Conservation (phyloP, 1,140 invertebrate species). For the Lamellibrachia luymesi region DNA sequence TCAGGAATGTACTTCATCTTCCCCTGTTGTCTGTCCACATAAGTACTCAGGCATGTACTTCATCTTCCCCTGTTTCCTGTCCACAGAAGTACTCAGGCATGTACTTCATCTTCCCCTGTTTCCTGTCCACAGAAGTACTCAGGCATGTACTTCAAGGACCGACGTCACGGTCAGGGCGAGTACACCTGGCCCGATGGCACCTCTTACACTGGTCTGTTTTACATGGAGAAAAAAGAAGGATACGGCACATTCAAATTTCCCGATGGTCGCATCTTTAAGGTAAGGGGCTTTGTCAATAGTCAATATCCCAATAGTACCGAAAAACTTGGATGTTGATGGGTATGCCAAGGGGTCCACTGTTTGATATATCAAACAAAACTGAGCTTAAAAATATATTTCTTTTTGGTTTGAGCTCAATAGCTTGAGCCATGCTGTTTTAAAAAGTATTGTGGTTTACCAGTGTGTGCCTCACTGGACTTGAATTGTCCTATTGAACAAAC, state of each 20-base stretch:
- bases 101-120: not conserved
- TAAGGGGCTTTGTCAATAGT: slow-evolving; percentile 25
- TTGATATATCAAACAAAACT: too few relatives aligned
- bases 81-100: not conserved
- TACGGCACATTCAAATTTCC: slow-evolving; percentile 51
- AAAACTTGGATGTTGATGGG: too few relatives aligned
- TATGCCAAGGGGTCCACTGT: too few relatives aligned
- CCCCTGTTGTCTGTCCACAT: slow-evolving; percentile 33
- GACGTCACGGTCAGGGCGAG: slow-evolving; percentile 50
- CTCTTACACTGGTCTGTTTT: slow-evolving; percentile 49
- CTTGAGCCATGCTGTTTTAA: too few relatives aligned
- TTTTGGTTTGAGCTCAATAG: too few relatives aligned
- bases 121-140: slow-evolving; percentile 48
- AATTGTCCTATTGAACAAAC: too few relatives aligned
- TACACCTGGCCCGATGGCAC: slow-evolving; percentile 52
- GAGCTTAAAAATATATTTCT: too few relatives aligned
- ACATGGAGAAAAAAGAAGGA: slow-evolving; percentile 55
- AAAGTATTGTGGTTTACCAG: too few relatives aligned
- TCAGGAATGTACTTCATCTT: not conserved
- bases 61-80: not conserved
- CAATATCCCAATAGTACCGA: too few relatives aligned
- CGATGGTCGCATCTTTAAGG: slow-evolving; percentile 53
- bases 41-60: slow-evolving; percentile 52
- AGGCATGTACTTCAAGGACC: slow-evolving; percentile 52
- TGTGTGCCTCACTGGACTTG: too few relatives aligned